Conservation (phyloP, 2,797 vertebrate genomes). For the Muscicapa striata region DNA sequence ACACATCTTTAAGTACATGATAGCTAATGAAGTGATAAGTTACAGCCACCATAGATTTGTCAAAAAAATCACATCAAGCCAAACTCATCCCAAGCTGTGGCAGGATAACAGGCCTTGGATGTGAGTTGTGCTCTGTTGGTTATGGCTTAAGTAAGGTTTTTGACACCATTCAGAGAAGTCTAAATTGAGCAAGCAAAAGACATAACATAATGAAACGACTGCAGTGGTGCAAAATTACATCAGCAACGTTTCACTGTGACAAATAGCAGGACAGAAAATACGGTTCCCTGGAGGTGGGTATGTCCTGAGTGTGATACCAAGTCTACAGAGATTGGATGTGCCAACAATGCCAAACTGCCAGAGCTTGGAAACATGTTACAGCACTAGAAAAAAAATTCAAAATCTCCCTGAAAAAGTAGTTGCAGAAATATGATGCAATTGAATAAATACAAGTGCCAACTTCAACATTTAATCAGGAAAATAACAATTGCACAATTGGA, state of each 20-base stretch:
- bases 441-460: background rate
- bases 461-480: background rate
- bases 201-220: background rate
- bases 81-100: background rate
- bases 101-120: background rate
- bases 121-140: background rate
- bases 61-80: background rate
- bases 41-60: background rate
- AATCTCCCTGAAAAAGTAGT: background rate
- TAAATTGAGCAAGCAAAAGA: background rate
- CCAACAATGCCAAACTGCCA: background rate
- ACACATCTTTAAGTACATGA: background rate
- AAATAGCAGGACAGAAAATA: background rate
- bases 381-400: background rate
- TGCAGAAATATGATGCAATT: slow-evolving; percentile 14
- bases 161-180: background rate
- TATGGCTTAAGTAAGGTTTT: background rate
- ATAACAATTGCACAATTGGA: background rate
- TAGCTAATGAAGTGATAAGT: background rate
- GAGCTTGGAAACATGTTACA: background rate
- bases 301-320: background rate
- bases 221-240: background rate
- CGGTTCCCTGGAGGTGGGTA: background rate
- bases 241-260: background rate
- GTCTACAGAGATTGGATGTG: background rate